Evolutionary conservation across 2,113 vertebrate species (phyloP).

Genomic region (Megaleporinus macrocephalus): DNA sequence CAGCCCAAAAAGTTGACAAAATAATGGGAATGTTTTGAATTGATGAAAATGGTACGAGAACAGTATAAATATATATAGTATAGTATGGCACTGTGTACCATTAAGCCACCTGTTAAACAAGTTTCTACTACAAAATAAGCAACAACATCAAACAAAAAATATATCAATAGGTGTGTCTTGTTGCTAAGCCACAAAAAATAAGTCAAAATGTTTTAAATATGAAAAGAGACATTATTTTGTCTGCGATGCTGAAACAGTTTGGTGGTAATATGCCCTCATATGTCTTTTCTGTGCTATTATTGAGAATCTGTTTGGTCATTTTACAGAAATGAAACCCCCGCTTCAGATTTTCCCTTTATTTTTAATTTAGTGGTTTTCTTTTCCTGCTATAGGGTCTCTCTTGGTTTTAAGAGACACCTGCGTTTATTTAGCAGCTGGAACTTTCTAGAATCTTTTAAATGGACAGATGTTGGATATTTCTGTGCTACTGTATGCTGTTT

Average conservation of each 20-base stretch:
- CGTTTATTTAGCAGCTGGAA: not conserved
- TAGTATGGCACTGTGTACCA: not conserved
- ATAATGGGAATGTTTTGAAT: not conserved
- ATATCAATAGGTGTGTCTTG: too few relatives aligned
- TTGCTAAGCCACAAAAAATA: too few relatives aligned
- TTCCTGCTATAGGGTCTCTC: not conserved
- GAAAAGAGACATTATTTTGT: not conserved
- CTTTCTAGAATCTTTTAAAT: not conserved
- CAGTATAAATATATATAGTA: not conserved
- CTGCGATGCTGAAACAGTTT: not conserved
- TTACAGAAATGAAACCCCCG: not conserved
- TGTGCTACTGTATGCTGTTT: not conserved
- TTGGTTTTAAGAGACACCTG: conserved; percentile 5
- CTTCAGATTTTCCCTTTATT: not conserved
- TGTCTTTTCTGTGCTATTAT: not conserved
- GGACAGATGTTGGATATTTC: not conserved
- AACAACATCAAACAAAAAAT: too few relatives aligned
- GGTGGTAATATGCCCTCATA: not conserved
- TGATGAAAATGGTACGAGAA: not conserved
- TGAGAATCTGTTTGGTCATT: not conserved
- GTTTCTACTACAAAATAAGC: too few relatives aligned
- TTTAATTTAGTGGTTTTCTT: not conserved
- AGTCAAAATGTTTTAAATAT: not conserved
- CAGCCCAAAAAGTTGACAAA: not conserved
- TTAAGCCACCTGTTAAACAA: too few relatives aligned